Conservation (phyloP, 2,888 invertebrate species). For the Rhingia campestris region DNA sequence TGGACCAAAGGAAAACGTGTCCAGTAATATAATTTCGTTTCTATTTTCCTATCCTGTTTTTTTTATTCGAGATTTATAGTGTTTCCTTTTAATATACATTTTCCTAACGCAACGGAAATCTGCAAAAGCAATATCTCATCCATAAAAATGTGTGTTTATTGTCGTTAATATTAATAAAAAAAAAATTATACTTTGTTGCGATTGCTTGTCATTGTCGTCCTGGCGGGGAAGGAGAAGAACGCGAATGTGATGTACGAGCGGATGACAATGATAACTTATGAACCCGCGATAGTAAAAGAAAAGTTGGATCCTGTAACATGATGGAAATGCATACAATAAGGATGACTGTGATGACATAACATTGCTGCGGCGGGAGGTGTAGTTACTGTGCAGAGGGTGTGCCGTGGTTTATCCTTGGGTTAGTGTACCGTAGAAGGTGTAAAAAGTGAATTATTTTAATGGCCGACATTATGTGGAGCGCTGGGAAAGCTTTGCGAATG, state of each 20-base stretch:
- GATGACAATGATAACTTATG: slow-evolving; percentile 64
- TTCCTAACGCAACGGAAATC: slow-evolving; percentile 59
- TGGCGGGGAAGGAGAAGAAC: slow-evolving; percentile 46
- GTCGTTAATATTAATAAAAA: slow-evolving; percentile 74
- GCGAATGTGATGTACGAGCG: slow-evolving; percentile 39
- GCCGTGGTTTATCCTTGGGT: slow-evolving; percentile 1
- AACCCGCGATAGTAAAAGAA: slow-evolving; percentile 50
- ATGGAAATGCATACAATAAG: background rate
- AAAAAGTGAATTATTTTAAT: slow-evolving; percentile 69
- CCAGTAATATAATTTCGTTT: slow-evolving; percentile 59
- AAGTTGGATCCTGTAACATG: slow-evolving; percentile 42
- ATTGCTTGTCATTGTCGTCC: slow-evolving; percentile 40
- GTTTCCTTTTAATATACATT: slow-evolving; percentile 46
- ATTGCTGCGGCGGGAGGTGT: background rate
- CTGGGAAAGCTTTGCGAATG: slow-evolving; percentile 14
- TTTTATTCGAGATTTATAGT: slow-evolving; percentile 59
- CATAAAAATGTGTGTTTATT: slow-evolving; percentile 73
- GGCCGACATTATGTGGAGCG: slow-evolving; percentile 49
- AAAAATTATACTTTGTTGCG: slow-evolving; percentile 34
- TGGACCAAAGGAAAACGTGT: slow-evolving; percentile 61
- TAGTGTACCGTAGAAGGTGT: slow-evolving; percentile 48
- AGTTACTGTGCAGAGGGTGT: slow-evolving; percentile 1
- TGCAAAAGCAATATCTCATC: slow-evolving; percentile 73
- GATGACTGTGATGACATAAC: slow-evolving; percentile 12
- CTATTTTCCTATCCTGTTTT: slow-evolving; percentile 10